Conservation (phyloP, 1,140 invertebrate genomes). For the Aplysia californica region DNA sequence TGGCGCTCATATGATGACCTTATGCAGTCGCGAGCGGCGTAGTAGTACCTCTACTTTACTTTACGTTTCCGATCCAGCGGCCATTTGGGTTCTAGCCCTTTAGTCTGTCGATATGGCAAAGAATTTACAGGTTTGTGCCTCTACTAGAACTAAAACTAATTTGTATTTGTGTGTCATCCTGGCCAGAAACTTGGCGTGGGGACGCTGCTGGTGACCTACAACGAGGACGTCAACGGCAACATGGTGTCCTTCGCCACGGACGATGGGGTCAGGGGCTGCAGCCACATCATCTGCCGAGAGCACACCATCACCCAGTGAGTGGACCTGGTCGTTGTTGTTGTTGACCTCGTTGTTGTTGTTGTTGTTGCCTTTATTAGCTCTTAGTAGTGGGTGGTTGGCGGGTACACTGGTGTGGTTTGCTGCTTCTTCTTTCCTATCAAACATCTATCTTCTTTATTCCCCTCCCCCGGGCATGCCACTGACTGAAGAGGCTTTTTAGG, state of each 20-base stretch:
- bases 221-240: conserved; percentile 69
- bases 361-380: too few relatives aligned
- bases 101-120: too few relatives aligned
- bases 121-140: too few relatives aligned
- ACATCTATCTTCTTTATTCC: background rate
- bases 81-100: too few relatives aligned
- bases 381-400: too few relatives aligned
- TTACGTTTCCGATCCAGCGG: too few relatives aligned
- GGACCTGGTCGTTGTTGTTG: background rate
- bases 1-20: too few relatives aligned
- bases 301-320: conserved; percentile 59
- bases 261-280: conserved; percentile 66
- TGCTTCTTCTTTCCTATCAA: background rate
- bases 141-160: too few relatives aligned
- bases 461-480: background rate
- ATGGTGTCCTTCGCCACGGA: conserved; percentile 68
- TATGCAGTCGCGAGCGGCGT: too few relatives aligned
- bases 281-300: conserved; percentile 70
- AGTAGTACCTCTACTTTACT: too few relatives aligned
- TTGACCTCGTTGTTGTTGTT: background rate
- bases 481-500: background rate
- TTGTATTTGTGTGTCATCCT: too few relatives aligned
- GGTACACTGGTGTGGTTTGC: too few relatives aligned
- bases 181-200: conserved; percentile 62
- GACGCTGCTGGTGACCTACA: conserved; percentile 69